Conservation (phyloP, 2,113 vertebrate species). For the Clarias gariepinus region DNA sequence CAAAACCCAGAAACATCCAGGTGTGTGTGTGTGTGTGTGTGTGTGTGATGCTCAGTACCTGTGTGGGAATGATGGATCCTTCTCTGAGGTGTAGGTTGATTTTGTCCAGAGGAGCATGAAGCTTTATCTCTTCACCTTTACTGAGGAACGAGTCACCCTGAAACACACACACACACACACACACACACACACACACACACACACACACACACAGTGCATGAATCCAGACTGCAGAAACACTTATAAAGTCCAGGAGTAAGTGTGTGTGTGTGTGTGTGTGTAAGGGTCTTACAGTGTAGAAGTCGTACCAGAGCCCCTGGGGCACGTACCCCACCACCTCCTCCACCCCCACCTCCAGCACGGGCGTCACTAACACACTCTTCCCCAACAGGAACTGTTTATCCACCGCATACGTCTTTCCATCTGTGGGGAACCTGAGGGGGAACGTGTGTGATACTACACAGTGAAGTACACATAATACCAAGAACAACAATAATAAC, state of each 20-base stretch:
- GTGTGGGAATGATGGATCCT: conserved; percentile 78
- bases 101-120: conserved; percentile 79
- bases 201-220: neutral
- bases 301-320: conserved; percentile 82
- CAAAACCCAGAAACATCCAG: neutral
- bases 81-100: conserved; percentile 84
- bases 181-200: neutral
- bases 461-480: too few species aligned
- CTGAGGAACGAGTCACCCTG: conserved; percentile 77
- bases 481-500: too few species aligned
- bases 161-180: conserved; percentile 26
- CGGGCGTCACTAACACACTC: conserved; percentile 81
- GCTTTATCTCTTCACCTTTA: conserved; percentile 75
- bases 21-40: neutral
- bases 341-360: conserved; percentile 74
- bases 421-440: conserved; percentile 77
- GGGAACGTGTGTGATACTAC: neutral
- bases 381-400: conserved; percentile 85
- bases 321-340: conserved; percentile 79
- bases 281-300: conserved; percentile 75
- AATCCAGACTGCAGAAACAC: too few species aligned
- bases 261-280: too few species aligned
- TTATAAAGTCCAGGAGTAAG: too few species aligned
- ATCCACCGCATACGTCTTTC: conserved; percentile 74
- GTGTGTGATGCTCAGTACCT: conserved; percentile 66